phyloP scores from a whole-genome alignment of 2,888 invertebrate species.

The Oegoconia quadripuncta region DNA sequence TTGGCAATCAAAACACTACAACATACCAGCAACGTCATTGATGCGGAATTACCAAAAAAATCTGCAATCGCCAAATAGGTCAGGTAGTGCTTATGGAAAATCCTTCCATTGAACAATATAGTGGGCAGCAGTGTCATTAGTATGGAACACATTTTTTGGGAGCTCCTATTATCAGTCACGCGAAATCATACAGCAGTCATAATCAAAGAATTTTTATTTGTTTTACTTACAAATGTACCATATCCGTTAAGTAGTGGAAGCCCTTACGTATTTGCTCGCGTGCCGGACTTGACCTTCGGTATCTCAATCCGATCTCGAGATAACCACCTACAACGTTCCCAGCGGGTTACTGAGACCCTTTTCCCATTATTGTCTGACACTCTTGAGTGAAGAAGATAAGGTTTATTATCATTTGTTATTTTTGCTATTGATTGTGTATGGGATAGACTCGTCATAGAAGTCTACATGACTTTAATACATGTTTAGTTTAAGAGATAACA shows the following conservation, averaged over 20 bases:
- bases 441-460: constrained; percentile 63
- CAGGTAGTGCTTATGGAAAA: no score
- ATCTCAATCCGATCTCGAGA: constrained; percentile 69
- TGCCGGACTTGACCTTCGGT: constrained; percentile 67
- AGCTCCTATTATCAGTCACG: no score
- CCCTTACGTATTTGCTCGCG: constrained; percentile 54
- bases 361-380: constrained; percentile 23
- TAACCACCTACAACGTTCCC: constrained; percentile 68
- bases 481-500: no score
- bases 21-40: no score
- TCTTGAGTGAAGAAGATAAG: constrained; percentile 31
- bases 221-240: constrained; percentile 39
- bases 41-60: no score
- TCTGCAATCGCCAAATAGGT: no score
- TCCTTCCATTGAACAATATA: no score
- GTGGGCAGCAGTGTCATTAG: no score
- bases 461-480: constrained; percentile 59
- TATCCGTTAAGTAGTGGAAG: constrained; percentile 40
- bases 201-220: no score
- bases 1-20: no score
- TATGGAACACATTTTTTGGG: no score
- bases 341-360: constrained; percentile 52
- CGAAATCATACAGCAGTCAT: no score
- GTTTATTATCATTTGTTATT: constrained; percentile 26
- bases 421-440: constrained; percentile 19